phyloP scores from a whole-genome alignment of 2,888 invertebrate species.

The Aphodius granarius region DNA sequence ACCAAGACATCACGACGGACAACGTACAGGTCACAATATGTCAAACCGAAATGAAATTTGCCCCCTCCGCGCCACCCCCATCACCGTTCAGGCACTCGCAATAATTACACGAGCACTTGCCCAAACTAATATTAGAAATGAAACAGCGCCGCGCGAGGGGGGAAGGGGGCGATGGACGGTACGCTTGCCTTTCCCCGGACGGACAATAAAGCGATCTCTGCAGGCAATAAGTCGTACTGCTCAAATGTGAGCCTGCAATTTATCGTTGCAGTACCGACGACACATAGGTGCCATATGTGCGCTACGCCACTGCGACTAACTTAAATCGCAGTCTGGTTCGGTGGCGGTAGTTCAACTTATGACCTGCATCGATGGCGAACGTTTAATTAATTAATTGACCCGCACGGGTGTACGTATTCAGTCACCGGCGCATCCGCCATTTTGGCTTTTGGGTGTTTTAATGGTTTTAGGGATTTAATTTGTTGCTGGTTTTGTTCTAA shows the following conservation, averaged over 20 bases:
- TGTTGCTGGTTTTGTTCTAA: not conserved
- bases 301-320: not conserved
- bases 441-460: not conserved
- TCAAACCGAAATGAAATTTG: slow-evolving; percentile 27
- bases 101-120: slow-evolving; percentile 26
- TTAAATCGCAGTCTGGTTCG: not conserved
- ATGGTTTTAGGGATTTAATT: not conserved
- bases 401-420: not conserved
- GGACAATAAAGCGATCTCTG: slow-evolving; percentile 28
- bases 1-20: not conserved
- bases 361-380: not conserved
- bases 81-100: slow-evolving; percentile 21
- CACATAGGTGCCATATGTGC: not conserved
- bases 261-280: slow-evolving; percentile 7
- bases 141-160: slow-evolving; percentile 18
- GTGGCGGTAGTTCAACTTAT: not conserved
- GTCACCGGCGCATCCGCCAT: not conserved
- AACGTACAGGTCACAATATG: slow-evolving; percentile 19
- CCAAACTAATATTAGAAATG: slow-evolving; percentile 29
- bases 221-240: slow-evolving; percentile 25
- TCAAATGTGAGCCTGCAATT: slow-evolving; percentile 20
- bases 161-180: not conserved
- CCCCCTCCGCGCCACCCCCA: not conserved
- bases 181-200: not conserved
- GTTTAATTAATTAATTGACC: not conserved